Evolutionary conservation across 1,140 invertebrate species (phyloP).

Genomic region (Sarcophaga peregrina): DNA sequence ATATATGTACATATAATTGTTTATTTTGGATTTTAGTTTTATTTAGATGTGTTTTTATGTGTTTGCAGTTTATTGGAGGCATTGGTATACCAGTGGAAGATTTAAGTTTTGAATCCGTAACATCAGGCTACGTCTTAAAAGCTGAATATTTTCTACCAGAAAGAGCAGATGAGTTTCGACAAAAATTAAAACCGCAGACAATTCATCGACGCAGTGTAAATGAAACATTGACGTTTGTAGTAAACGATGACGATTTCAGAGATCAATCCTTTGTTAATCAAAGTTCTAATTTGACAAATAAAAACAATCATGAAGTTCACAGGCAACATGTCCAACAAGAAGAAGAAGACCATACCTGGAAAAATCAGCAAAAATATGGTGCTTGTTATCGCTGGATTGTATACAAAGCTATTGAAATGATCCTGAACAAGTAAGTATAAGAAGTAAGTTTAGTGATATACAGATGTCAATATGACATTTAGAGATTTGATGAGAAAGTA

Average conservation of each 20-base stretch:
- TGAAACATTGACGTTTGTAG: not conserved
- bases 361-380: constrained; percentile 45
- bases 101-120: constrained; percentile 60
- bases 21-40: too few relatives aligned
- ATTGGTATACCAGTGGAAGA: constrained; percentile 63
- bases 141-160: constrained; percentile 63
- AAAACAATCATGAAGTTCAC: not conserved
- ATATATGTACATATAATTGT: too few relatives aligned
- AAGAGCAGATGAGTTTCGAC: constrained; percentile 53
- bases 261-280: not conserved
- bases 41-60: not conserved
- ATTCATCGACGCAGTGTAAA: constrained; percentile 49
- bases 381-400: constrained; percentile 60
- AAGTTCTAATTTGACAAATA: not conserved
- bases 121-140: constrained; percentile 64
- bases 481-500: too few relatives aligned
- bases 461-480: too few relatives aligned
- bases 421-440: constrained; percentile 50
- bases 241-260: not conserved
- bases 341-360: constrained; percentile 19
- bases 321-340: not conserved
- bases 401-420: constrained; percentile 59
- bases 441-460: not conserved
- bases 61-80: constrained; percentile 58
- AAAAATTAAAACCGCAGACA: constrained; percentile 54